Evolutionary conservation across 2,113 vertebrate species (phyloP).

Genomic region (Axis porcinus): DNA sequence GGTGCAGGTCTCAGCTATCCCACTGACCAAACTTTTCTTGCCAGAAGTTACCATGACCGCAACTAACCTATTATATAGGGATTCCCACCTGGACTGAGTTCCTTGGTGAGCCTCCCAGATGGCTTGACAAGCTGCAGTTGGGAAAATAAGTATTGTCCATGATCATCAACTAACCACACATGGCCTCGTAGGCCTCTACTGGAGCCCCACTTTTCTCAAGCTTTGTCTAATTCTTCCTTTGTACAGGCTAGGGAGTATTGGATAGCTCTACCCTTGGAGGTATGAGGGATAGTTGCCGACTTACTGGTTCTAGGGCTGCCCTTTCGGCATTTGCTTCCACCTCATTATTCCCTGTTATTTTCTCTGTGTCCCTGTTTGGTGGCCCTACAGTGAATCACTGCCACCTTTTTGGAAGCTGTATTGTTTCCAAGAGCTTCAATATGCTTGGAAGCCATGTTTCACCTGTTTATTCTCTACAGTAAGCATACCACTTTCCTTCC

Average conservation of each 20-base stretch:
- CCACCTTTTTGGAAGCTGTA: not conserved
- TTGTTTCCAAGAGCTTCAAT: not conserved
- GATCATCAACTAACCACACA: not conserved
- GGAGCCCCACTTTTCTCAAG: not conserved
- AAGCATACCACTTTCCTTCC: not conserved
- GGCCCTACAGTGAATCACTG: not conserved
- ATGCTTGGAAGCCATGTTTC: not conserved
- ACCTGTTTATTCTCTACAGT: not conserved
- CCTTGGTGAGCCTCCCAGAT: not conserved
- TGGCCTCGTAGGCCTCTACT: not conserved
- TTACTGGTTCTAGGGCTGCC: not conserved
- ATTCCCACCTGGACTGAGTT: not conserved
- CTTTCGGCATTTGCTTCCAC: not conserved
- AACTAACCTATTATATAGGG: not conserved
- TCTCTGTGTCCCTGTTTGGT: not conserved
- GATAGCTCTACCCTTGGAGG: not conserved
- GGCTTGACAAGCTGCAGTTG: not conserved
- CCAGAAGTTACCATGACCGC: not conserved
- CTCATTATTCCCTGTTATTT: not conserved
- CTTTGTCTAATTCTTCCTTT: not conserved
- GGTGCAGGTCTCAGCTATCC: not conserved
- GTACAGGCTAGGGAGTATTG: not conserved
- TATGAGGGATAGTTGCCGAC: not conserved
- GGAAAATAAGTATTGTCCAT: not conserved
- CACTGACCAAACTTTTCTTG: not conserved